A percentile compares a stretch with the other conserved stretches of the same genome.
phyloP scores from a whole-genome alignment of 2,888 invertebrate genomes.

The Epinotia nisella region DNA sequence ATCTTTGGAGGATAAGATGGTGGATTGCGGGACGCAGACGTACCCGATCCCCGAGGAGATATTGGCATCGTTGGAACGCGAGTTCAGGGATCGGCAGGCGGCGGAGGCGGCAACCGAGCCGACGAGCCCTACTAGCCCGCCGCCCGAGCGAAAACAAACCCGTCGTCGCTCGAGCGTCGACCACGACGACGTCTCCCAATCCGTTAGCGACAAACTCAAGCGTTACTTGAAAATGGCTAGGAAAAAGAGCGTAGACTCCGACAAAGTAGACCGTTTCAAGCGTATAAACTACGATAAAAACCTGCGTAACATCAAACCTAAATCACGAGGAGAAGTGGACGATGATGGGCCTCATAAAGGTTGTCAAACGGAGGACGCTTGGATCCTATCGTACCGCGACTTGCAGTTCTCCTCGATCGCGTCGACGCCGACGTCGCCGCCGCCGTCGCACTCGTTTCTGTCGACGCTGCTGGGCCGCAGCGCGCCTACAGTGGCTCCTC shows the following conservation, averaged over 20 bases:
- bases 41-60: slow-evolving; percentile 84
- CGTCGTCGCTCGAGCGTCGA: slow-evolving; percentile 91
- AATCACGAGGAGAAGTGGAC: slow-evolving; percentile 90
- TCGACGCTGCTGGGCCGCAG: slow-evolving; percentile 71
- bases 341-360: slow-evolving; percentile 91
- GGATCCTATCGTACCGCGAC: slow-evolving; percentile 85
- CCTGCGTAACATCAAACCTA: slow-evolving; percentile 92
- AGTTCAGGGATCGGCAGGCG: slow-evolving; percentile 74
- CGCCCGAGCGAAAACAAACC: slow-evolving; percentile 69
- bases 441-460: slow-evolving; percentile 78
- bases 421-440: slow-evolving; percentile 80
- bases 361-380: slow-evolving; percentile 90
- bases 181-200: slow-evolving; percentile 93
- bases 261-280: slow-evolving; percentile 92
- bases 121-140: slow-evolving; percentile 74
- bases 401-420: slow-evolving; percentile 70
- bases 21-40: slow-evolving; percentile 86
- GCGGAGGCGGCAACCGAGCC: slow-evolving; percentile 67
- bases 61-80: slow-evolving; percentile 78
- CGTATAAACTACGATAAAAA: slow-evolving; percentile 95
- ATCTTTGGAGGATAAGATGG: slow-evolving; percentile 81
- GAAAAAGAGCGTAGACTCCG: slow-evolving; percentile 93
- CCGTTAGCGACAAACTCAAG: slow-evolving; percentile 94
- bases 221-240: slow-evolving; percentile 94
- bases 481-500: slow-evolving; percentile 66